phyloP scores from a whole-genome alignment of 2,888 invertebrate species.

The Sminthurides aquaticus region DNA sequence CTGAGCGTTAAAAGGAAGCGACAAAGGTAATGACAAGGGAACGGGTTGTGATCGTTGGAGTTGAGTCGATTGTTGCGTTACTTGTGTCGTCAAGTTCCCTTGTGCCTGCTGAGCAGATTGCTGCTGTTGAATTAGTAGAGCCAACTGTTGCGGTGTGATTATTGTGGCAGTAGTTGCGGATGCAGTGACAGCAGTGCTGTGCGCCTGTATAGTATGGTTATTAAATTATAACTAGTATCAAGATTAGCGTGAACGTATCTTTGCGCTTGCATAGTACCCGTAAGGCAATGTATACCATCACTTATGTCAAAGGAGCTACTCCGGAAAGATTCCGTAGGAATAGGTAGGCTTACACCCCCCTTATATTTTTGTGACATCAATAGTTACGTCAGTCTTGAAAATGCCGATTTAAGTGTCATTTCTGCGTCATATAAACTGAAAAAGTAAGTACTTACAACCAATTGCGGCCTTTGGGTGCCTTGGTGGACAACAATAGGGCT shows the following conservation, averaged over 20 bases:
- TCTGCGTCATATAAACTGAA: too few relatives aligned
- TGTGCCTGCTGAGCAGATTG: slow-evolving; percentile 23
- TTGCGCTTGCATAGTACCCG: too few relatives aligned
- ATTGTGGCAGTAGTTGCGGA: slow-evolving; percentile 41
- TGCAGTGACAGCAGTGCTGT: slow-evolving; percentile 21
- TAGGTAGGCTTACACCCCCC: too few relatives aligned
- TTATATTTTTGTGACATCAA: too few relatives aligned
- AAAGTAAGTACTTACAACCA: slow-evolving; percentile 41
- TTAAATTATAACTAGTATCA: background rate
- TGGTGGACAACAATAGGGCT: slow-evolving; percentile 40
- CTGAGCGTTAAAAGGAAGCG: slow-evolving; percentile 13
- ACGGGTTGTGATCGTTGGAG: slow-evolving; percentile 16
- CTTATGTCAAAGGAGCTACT: too few relatives aligned
- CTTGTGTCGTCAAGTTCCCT: slow-evolving; percentile 5
- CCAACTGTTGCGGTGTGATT: slow-evolving; percentile 43
- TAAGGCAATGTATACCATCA: too few relatives aligned
- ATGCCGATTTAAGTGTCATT: too few relatives aligned
- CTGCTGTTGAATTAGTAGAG: slow-evolving; percentile 42
- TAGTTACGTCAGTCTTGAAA: too few relatives aligned
- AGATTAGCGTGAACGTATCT: too few relatives aligned
- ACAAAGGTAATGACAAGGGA: slow-evolving; percentile 13
- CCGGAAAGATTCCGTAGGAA: too few relatives aligned
- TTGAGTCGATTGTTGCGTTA: slow-evolving; percentile 50
- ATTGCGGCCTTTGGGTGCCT: slow-evolving; percentile 27
- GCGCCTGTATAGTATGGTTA: slow-evolving; percentile 16